Base-by-base conservation (phyloP, 2,797 vertebrate species). In the Etheostoma nigrum region DNA sequence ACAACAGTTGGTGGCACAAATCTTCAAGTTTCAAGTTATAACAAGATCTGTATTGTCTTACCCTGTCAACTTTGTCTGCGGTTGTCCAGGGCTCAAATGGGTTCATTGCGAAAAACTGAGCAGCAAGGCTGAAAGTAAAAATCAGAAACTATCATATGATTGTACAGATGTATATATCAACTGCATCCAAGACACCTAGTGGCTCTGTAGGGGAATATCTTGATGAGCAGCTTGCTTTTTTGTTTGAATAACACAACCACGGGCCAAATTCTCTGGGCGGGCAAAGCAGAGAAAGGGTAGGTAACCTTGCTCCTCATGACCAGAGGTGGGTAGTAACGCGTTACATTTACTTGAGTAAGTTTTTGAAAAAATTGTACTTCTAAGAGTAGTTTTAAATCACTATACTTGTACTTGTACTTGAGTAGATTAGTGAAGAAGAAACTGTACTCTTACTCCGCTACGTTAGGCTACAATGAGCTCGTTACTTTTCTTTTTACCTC, bases 31-130 rank as follows among this genome's bases (percentile, higher is more conserved):
- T 72, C 10, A 52, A 12, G 2, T 18, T n/a, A 3, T 4, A 0
- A 0, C 7, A 21, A 23, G 49, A 13, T 14, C 18, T 42, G 48
- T 7, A 4, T 47, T 45, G 44, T 92, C 96, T 94, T 92, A 99
- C 98, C 95, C 97, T 93, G 30, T 98, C 96, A 1, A 99, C 90
- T 94, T 98, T 99, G 89, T 99, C 98, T 62, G 95, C 93, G 0
- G 95, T 95, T 45, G 94, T 95, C 97, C 97, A 99, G 0, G 97
- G 97, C 13, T 98, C 96, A 91, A 98, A 99, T 0, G 97, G 97
- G 79, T 44, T 98, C 2, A 94, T 60, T 74, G 97, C 95, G 85
- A 99, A 99, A 47, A 96, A 52, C 44, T 79, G 90, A 63, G 94
- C 96, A 7, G 88, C 0, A 15, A 97, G 87, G 58, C 98, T 99